Conservation (phyloP, 2,888 invertebrate species). For the Erebia ligea region DNA sequence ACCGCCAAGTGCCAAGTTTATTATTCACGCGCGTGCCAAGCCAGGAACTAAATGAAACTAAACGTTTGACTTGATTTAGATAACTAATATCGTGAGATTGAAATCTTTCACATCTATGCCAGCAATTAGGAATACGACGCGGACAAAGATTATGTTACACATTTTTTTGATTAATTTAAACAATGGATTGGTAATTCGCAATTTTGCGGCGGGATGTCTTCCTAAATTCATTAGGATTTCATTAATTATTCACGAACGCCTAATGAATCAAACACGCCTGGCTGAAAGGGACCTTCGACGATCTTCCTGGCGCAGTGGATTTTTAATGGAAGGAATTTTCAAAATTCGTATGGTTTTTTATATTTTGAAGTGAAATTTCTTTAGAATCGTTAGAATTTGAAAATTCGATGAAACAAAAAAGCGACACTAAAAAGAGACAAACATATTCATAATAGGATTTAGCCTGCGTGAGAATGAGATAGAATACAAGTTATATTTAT, state of each 20-base stretch:
- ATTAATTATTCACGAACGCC: conserved; percentile 9
- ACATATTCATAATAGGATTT: no score
- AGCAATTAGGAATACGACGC: no score
- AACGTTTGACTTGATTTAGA: background rate
- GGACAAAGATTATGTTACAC: background rate
- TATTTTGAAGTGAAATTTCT: no score
- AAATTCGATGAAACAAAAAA: no score
- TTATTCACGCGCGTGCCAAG: conserved; percentile 10
- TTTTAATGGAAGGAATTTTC: no score
- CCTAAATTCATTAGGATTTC: conserved; percentile 9
- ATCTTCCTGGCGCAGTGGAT: no score
- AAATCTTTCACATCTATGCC: no score
- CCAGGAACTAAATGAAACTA: conserved; percentile 1
- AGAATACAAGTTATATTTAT: no score
- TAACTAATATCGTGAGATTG: background rate
- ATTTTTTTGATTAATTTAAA: background rate
- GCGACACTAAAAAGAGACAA: no score
- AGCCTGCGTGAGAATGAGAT: no score
- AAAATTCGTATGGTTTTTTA: no score
- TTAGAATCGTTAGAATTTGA: no score
- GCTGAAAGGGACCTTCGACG: background rate
- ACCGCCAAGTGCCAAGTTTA: conserved; percentile 6
- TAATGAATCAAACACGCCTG: conserved; percentile 9
- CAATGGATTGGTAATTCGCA: conserved; percentile 10
- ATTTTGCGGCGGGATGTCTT: conserved; percentile 1